Base-by-base conservation (phyloP, 1,140 invertebrate genomes). In the Phenacoccus solenopsis region DNA sequence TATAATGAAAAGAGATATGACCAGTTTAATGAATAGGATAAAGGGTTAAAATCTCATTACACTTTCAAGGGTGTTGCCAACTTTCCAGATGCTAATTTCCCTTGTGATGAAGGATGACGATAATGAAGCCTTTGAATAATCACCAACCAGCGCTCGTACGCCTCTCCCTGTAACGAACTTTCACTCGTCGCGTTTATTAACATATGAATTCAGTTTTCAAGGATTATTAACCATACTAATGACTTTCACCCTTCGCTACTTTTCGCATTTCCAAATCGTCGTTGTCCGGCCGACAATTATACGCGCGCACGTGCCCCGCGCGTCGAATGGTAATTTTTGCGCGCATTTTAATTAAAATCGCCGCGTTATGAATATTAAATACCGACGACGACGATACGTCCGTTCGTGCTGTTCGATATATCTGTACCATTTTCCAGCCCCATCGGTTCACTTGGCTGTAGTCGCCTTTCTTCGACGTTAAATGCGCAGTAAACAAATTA, bases 101-200 rank as follows among this genome's bases (percentile, higher is more conserved):
- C 59, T 64, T 64, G 59, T 27, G 59, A 64, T 64, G 59, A 64
- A 25, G 20, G 59, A 64, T 64, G 59, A 64, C 25, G 25, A 64
- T 64, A 64, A 64, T 64, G 59, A 64, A 64, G 59, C 59, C 59
- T 64, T 64, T 64, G 59, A 64, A 64, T 64, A 64, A 64, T 64
- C 59, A 64, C 22, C 59, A 64, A 27, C 4, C 59, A 64, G 59
- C 22, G 16, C 12, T 22, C 59, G 16, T 24, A 4, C 9, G 22
- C 10, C 10, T 24, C 10, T 3, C 12, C 5, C 5, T 2, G 38
- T 49, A 16, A 16, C 22, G 22, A 64, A 64, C 59, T 64, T 64
- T 64, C 59, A 64, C 59, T 22, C 25, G 21, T 25, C 59, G 25
- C 59, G 20, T 64, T 64, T 64, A 64, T 64, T 64, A 64, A 64